phyloP scores from a whole-genome alignment of 1,140 invertebrate genomes.

The Nilaparvata lugens region DNA sequence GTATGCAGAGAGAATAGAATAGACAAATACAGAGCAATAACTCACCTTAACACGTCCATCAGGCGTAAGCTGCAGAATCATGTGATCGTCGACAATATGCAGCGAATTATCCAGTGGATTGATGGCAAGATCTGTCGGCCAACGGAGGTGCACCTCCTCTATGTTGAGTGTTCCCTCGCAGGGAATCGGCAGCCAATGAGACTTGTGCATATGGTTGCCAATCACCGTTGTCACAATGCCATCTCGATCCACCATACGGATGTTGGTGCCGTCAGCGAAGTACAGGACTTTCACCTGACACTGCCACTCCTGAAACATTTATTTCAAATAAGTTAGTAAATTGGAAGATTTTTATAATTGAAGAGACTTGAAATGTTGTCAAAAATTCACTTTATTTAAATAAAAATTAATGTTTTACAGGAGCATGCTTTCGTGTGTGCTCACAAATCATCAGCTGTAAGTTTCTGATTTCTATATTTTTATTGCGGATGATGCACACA shows the following conservation, averaged over 20 bases:
- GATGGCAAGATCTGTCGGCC: slow-evolving; percentile 89
- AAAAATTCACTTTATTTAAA: too few relatives aligned
- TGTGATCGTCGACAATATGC: slow-evolving; percentile 92
- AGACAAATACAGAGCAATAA: too few relatives aligned
- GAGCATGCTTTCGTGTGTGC: too few relatives aligned
- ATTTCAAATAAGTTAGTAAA: too few relatives aligned
- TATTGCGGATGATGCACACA: too few relatives aligned
- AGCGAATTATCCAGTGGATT: slow-evolving; percentile 90
- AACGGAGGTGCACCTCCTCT: slow-evolving; percentile 85
- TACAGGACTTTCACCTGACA: slow-evolving; percentile 81
- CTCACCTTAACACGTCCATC: slow-evolving; percentile 69
- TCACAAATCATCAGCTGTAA: too few relatives aligned
- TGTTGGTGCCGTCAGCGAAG: slow-evolving; percentile 87
- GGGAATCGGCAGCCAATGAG: slow-evolving; percentile 92
- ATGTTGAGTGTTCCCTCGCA: slow-evolving; percentile 87
- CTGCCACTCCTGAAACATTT: slow-evolving; percentile 71
- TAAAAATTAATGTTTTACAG: too few relatives aligned
- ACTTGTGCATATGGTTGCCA: slow-evolving; percentile 89
- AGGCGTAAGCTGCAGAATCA: slow-evolving; percentile 83
- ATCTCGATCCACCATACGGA: slow-evolving; percentile 84
- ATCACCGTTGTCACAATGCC: slow-evolving; percentile 90
- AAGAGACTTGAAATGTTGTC: too few relatives aligned
- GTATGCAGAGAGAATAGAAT: too few relatives aligned
- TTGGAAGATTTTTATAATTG: too few relatives aligned
- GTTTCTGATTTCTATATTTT: too few relatives aligned